Evolutionary conservation across 2,888 invertebrate species (phyloP).

Genomic region (Hydrotaea diabolus): DNA sequence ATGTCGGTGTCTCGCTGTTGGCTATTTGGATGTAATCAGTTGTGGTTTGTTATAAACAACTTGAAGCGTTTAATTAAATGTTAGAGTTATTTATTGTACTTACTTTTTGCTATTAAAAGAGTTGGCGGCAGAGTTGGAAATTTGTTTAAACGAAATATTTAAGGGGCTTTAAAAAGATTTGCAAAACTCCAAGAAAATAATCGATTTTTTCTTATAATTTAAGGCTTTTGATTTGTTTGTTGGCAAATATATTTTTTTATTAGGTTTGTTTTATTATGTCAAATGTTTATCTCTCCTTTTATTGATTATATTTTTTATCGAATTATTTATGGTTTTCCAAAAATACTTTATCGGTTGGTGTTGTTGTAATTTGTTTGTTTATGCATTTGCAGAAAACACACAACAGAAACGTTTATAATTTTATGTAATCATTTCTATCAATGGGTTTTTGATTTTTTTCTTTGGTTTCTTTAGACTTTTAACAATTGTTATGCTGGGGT

Average conservation of each 20-base stretch:
- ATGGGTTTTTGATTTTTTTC: slow-evolving; percentile 13
- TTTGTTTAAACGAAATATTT: too few relatives aligned
- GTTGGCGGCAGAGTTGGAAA: not conserved
- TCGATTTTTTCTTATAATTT: not conserved
- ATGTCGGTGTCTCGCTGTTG: not conserved
- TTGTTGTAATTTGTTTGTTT: slow-evolving; percentile 15
- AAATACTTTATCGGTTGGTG: slow-evolving; percentile 1
- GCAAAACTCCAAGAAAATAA: not conserved
- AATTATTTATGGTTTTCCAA: slow-evolving; percentile 37
- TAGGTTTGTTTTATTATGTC: not conserved
- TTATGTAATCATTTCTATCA: slow-evolving; percentile 46
- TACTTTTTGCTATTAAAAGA: slow-evolving; percentile 2
- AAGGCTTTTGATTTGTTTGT: too few relatives aligned
- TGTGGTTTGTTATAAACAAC: not conserved
- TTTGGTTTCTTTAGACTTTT: not conserved
- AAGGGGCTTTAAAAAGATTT: too few relatives aligned
- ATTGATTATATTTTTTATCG: slow-evolving; percentile 22
- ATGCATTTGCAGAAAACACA: too few relatives aligned
- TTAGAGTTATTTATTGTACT: not conserved
- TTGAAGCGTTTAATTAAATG: not conserved
- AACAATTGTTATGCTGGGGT: not conserved
- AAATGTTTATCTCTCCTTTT: not conserved
- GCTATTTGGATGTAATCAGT: not conserved
- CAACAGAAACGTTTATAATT: slow-evolving; percentile 20
- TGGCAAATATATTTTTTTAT: too few relatives aligned